A percentile compares a stretch with the other conserved stretches of the same genome.
These are phyloP conservation scores for Microctonus aethiopoides DNA, from an alignment of 2,888 invertebrate species.

Conservation along the genomic window DNA sequence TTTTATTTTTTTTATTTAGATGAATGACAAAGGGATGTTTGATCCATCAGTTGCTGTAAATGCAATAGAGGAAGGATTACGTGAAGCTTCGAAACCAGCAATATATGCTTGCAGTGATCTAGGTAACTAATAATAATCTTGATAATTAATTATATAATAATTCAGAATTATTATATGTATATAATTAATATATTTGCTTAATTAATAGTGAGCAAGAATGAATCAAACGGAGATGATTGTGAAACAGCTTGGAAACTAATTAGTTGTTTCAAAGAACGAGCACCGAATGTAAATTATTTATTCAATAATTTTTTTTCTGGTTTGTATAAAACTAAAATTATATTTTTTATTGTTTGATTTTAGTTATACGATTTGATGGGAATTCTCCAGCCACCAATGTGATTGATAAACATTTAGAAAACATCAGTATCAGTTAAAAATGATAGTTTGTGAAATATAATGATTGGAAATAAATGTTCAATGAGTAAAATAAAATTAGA, in stretches of 20 bases:
- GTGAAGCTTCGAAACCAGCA: conserved; percentile 27
- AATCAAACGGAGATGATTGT: conserved; percentile 14
- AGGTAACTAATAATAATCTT: too few species aligned
- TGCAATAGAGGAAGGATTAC: conserved; percentile 19
- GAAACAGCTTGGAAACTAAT: conserved; percentile 12
- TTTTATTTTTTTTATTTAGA: conserved; percentile 25
- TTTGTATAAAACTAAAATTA: too few species aligned
- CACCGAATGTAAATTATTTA: conserved; percentile 26
- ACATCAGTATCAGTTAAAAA: neutral
- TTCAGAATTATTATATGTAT: too few species aligned
- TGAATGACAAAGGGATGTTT: conserved; percentile 24
- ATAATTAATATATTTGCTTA: too few species aligned
- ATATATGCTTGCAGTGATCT: conserved; percentile 29
- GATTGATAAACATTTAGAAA: neutral
- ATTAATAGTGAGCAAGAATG: conserved; percentile 20
- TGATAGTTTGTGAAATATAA: neutral
- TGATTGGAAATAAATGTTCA: neutral
- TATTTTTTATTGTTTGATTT: conserved; percentile 9
- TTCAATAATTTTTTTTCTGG: too few species aligned
- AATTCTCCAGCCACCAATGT: conserved; percentile 28
- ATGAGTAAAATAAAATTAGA: neutral
- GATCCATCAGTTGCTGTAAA: conserved; percentile 20
- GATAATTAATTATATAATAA: too few species aligned
- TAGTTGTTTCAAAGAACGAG: conserved; percentile 24
- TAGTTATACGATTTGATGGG: conserved; percentile 32